Conservation (phyloP, 2,113 vertebrate genomes). For the Hiodon alosoides region DNA sequence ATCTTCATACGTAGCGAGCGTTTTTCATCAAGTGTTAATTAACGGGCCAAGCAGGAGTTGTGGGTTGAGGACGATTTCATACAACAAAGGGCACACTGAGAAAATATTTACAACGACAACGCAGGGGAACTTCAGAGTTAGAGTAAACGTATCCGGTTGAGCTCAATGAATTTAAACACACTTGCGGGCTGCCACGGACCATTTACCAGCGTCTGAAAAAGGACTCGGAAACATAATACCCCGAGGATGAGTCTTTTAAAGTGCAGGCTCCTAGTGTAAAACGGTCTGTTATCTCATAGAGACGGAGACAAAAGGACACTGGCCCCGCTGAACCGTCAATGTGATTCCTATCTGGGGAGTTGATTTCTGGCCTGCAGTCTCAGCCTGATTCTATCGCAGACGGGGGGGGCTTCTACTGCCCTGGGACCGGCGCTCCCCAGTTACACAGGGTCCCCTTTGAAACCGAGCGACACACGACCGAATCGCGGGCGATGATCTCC, state of each 20-base stretch:
- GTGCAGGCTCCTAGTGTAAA: conserved; percentile 32
- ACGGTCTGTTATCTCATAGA: conserved; percentile 36
- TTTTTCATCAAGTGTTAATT: too few species aligned
- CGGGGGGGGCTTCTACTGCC: conserved; percentile 45
- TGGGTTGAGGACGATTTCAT: too few species aligned
- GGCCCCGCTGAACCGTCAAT: conserved; percentile 31
- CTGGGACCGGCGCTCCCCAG: conserved; percentile 18
- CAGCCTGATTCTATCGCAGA: conserved; percentile 12
- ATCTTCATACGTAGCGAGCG: too few species aligned
- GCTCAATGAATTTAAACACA: too few species aligned
- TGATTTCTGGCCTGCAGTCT: conserved; percentile 10
- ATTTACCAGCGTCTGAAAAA: neutral
- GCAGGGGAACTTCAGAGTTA: too few species aligned
- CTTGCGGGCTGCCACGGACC: neutral
- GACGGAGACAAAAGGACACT: conserved; percentile 38
- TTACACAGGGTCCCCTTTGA: conserved; percentile 47
- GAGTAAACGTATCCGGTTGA: too few species aligned
- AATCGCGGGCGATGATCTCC: conserved; percentile 41
- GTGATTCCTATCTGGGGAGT: conserved; percentile 30
- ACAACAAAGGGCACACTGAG: too few species aligned
- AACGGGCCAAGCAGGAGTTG: too few species aligned
- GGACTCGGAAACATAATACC: conserved; percentile 14
- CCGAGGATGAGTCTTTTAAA: conserved; percentile 29
- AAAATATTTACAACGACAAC: too few species aligned
- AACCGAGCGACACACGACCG: conserved; percentile 43